Base-by-base conservation (phyloP, 2,113 vertebrate species). In the Sciurus niger region DNA sequence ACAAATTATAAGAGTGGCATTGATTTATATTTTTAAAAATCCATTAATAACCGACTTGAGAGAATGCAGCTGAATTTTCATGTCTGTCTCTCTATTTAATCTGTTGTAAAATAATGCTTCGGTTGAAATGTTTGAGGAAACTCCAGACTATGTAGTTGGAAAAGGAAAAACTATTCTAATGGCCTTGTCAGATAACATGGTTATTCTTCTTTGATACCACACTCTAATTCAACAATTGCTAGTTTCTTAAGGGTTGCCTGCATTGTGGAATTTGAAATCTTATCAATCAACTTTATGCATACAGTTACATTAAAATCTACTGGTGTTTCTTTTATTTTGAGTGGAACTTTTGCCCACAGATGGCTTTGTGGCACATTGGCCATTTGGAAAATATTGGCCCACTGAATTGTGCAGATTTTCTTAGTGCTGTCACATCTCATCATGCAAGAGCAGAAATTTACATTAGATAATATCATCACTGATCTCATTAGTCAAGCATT, bases 121-220 rank as follows among this genome's bases (percentile, higher is more conserved):
- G 82, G 6, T 48, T 89, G 58, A 87, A 60, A 32, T 96, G 37
- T 37, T 40, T 84, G 73, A 89, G 93, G 83, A 89, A 65, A 84
- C 79, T 70, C 28, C 46, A 86, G 32, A 92, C 28, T 48, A 43
- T 1, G 1, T 10, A 94, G n/a, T 20, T 60, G 48, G 77, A 82
- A 89, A 90, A 79, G 48, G 37, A 24, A 43, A 34, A 8, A 78
- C 25, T 51, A 55, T 74, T 70, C 51, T 51, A 78, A 53, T 63
- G 43, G 46, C 8, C 28, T 88, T 84, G 85, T 72, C 40, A 82
- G 37, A 37, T 37, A 55, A 60, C 28, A 8, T 67, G 11, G 32
- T 18, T 55, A 43, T 89, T 78, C 2, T 77, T 74, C 46, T 85
- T 48, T 72, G 83, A 85, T 40, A 17, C 24, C 48, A 51, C 48